A percentile compares a stretch with the other conserved stretches of the same genome.
Conservation (phyloP, 2,113 vertebrate species). For the Chinchilla lanigera region DNA sequence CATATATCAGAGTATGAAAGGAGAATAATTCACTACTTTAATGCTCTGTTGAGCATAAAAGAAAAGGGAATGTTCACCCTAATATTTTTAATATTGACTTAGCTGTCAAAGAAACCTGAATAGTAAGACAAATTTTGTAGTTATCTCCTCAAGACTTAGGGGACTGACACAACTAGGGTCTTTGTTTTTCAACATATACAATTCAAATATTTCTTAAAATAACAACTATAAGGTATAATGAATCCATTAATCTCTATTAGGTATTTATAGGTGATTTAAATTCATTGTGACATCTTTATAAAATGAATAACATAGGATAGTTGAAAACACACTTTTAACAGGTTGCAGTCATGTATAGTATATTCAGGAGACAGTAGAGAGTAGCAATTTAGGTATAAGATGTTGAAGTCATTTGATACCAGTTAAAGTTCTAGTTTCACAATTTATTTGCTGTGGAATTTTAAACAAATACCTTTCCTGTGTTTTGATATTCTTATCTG, state of each 20-base stretch:
- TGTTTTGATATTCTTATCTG: not conserved
- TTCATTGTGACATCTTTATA: slow-evolving; percentile 9
- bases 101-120: slow-evolving; percentile 53
- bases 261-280: slow-evolving; percentile 49
- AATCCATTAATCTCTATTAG: not conserved
- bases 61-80: slow-evolving; percentile 50
- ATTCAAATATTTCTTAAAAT: slow-evolving; percentile 52
- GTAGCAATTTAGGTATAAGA: not conserved
- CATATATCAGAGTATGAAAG: slow-evolving; percentile 14
- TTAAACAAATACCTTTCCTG: not conserved
- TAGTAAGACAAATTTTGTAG: not conserved
- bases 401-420: not conserved
- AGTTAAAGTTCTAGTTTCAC: not conserved
- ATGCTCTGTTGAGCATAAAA: slow-evolving; percentile 14
- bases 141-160: slow-evolving; percentile 1
- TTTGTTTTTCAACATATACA: not conserved
- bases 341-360: not conserved
- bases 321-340: not conserved
- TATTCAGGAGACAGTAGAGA: not conserved
- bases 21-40: slow-evolving; percentile 12
- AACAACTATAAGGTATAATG: slow-evolving; percentile 39
- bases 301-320: not conserved
- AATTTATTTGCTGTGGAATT: slow-evolving; percentile 2
- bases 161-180: not conserved
- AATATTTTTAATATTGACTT: slow-evolving; percentile 65